These are phyloP conservation scores for Xenopus tropicalis DNA, from an alignment of 2,113 vertebrate species.

Conservation along the genomic window DNA sequence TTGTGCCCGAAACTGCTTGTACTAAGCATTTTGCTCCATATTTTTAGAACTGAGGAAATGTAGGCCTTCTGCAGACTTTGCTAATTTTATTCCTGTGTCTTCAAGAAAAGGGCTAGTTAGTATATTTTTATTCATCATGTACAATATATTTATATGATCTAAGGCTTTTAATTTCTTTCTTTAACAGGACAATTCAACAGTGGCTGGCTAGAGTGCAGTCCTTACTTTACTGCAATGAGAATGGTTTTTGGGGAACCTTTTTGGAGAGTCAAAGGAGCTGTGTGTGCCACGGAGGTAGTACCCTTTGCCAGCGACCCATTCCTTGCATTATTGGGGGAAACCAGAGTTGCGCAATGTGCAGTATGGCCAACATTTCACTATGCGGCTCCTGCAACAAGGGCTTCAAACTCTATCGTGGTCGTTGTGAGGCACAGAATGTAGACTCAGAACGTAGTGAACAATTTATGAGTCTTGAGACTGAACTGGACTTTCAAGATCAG, in stretches of 20 bases:
- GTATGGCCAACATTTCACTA: constrained; percentile 95
- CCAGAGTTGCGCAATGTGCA: constrained; percentile 99
- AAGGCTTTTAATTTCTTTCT: neutral
- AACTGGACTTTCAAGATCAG: constrained; percentile 97
- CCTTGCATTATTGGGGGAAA: constrained; percentile 96
- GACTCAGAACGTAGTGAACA: constrained; percentile 98
- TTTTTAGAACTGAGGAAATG: too few species aligned
- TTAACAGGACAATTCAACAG: constrained; percentile 90
- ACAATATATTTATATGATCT: too few species aligned
- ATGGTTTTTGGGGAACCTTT: constrained; percentile 97
- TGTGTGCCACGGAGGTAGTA: constrained; percentile 91
- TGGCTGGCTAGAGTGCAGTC: constrained; percentile 97
- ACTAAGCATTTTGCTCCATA: too few species aligned
- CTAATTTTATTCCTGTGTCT: too few species aligned
- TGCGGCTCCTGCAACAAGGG: constrained; percentile 99
- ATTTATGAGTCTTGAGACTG: constrained; percentile 98
- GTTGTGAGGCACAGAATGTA: constrained; percentile 97
- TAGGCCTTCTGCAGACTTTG: too few species aligned
- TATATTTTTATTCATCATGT: too few species aligned
- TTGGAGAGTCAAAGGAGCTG: constrained; percentile 94
- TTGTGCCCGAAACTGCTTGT: too few species aligned
- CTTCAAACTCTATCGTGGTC: constrained; percentile 94
- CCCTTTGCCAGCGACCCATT: constrained; percentile 92
- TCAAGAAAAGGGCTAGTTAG: too few species aligned
- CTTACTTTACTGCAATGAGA: constrained; percentile 97